These are phyloP conservation scores for Euphonia xanthogaster DNA, from an alignment of 2,797 vertebrate genomes.

Conservation along the genomic window DNA sequence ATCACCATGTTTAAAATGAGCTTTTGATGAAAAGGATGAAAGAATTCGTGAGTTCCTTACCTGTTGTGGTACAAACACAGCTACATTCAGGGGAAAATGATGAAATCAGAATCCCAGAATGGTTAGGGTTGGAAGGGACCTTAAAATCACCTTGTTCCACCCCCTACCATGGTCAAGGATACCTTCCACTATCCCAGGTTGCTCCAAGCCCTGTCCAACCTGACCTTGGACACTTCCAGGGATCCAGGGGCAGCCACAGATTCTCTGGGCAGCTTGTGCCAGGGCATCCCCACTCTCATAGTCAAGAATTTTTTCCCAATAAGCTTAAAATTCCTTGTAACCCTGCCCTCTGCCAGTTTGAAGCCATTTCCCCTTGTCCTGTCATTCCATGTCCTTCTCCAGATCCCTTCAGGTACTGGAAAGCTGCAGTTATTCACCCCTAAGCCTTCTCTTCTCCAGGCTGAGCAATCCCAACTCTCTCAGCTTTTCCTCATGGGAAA, in stretches of 20 bases:
- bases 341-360: background rate
- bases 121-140: background rate
- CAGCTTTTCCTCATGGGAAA: background rate
- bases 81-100: rapidly evolving
- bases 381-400: background rate
- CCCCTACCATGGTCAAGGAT: background rate
- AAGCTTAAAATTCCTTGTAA: background rate
- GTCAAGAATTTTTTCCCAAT: rapidly evolving
- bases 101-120: background rate
- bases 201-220: rapidly evolving
- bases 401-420: background rate
- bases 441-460: background rate
- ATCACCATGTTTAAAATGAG: background rate
- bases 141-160: background rate
- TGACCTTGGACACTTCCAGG: rapidly evolving
- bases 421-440: background rate
- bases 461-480: background rate
- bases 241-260: background rate
- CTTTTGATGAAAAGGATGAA: background rate
- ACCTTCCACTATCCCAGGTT: background rate
- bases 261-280: background rate
- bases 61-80: background rate
- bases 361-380: background rate
- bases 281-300: rapidly evolving
- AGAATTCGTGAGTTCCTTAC: background rate